Evolutionary conservation across 2,797 vertebrate genomes (phyloP).

Genomic region (Synaphobranchus kaupii): DNA sequence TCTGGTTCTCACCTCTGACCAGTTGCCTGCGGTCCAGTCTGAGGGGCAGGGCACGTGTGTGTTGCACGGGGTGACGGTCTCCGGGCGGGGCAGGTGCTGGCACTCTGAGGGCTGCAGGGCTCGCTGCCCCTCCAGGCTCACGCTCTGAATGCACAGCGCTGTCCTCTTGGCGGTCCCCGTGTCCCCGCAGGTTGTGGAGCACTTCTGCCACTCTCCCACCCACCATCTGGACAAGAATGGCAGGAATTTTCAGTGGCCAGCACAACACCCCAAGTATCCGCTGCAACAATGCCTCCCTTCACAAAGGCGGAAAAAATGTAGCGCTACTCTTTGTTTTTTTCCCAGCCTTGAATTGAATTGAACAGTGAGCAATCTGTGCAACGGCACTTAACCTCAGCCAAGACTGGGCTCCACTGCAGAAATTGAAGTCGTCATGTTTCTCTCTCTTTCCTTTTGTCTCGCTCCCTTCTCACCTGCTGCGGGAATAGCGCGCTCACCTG

Average conservation of each 20-base stretch:
- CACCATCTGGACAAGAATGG: constrained; percentile 80
- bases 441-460: neutral
- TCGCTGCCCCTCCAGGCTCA: constrained; percentile 83
- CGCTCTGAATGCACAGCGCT: constrained; percentile 85
- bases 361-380: too few species aligned
- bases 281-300: constrained; percentile 17
- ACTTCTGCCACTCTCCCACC: constrained; percentile 88
- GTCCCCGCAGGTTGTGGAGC: constrained; percentile 80
- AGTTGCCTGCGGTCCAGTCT: constrained; percentile 81
- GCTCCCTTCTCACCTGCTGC: neutral
- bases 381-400: neutral
- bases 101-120: constrained; percentile 76
- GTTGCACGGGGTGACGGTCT: constrained; percentile 72
- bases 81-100: constrained; percentile 76
- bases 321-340: neutral
- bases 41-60: constrained; percentile 78
- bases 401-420: neutral
- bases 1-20: constrained; percentile 82
- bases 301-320: neutral
- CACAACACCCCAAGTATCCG: neutral
- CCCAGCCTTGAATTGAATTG: neutral
- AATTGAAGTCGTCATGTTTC: neutral
- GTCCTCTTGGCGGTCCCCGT: constrained; percentile 76
- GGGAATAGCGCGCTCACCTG: constrained; percentile 70
- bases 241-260: neutral